Conservation (phyloP, 2,888 invertebrate species). For the Tenodera sinensis region DNA sequence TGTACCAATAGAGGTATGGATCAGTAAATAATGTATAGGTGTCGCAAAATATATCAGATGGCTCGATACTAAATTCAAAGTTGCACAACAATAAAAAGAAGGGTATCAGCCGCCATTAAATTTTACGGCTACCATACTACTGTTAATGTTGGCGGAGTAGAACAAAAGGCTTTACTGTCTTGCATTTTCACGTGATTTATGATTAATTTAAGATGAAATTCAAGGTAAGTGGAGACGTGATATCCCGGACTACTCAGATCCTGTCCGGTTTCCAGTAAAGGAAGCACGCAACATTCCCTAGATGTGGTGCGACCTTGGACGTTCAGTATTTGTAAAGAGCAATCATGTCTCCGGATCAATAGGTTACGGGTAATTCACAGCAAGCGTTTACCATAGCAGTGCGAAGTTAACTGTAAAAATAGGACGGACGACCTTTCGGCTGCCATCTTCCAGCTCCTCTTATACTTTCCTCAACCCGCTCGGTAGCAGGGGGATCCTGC, state of each 20-base stretch:
- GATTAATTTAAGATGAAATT: neutral
- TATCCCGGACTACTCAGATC: neutral
- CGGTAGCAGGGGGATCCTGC: neutral
- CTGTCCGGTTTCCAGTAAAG: neutral
- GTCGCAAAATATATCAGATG: no score
- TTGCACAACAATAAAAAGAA: no score
- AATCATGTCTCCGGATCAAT: neutral
- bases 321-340: neutral
- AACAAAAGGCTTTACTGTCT: no score
- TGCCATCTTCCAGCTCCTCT: neutral
- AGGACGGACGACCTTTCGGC: neutral
- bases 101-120: no score
- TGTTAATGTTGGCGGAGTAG: no score
- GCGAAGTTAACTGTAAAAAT: neutral
- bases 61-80: no score
- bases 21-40: no score
- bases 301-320: neutral
- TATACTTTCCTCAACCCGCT: neutral
- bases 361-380: neutral
- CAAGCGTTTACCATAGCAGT: neutral
- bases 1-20: no score
- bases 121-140: no score
- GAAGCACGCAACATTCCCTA: neutral
- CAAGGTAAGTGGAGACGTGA: neutral
- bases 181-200: neutral